These are phyloP conservation scores for Callosobruchus maculatus DNA, from an alignment of 2,888 invertebrate species.

Conservation along the genomic window DNA sequence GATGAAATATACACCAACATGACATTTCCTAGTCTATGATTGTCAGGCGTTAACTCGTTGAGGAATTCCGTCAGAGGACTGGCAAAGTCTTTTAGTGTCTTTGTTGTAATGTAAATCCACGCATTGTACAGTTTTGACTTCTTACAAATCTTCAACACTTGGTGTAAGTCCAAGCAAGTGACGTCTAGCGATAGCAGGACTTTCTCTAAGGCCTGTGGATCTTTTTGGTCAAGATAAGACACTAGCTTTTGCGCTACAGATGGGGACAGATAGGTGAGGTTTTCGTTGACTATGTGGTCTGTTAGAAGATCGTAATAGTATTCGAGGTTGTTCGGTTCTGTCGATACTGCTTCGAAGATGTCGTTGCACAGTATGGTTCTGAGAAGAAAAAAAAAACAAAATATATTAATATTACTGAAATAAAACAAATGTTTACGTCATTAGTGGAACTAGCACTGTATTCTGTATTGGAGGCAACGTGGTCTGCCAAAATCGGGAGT, in stretches of 20 bases:
- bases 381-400: constrained; percentile 21
- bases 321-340: constrained; percentile 47
- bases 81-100: constrained; percentile 70
- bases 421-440: too few species aligned
- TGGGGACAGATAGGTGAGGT: constrained; percentile 62
- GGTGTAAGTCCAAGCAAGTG: constrained; percentile 72
- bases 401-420: not conserved
- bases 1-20: constrained; percentile 82
- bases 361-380: constrained; percentile 60
- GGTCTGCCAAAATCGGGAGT: too few species aligned
- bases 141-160: constrained; percentile 54
- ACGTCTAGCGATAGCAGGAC: constrained; percentile 71
- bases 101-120: constrained; percentile 72
- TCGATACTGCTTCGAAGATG: constrained; percentile 59
- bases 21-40: constrained; percentile 64
- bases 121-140: constrained; percentile 64
- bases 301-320: constrained; percentile 67
- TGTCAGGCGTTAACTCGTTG: constrained; percentile 51
- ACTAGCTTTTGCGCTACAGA: constrained; percentile 70
- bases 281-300: constrained; percentile 64
- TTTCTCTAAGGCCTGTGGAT: constrained; percentile 60
- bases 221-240: constrained; percentile 60
- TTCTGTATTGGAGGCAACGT: too few species aligned
- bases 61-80: constrained; percentile 69
- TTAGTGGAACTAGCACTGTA: too few species aligned